Base-by-base conservation (phyloP, 2,888 invertebrate genomes). In the Tenthredo notha region DNA sequence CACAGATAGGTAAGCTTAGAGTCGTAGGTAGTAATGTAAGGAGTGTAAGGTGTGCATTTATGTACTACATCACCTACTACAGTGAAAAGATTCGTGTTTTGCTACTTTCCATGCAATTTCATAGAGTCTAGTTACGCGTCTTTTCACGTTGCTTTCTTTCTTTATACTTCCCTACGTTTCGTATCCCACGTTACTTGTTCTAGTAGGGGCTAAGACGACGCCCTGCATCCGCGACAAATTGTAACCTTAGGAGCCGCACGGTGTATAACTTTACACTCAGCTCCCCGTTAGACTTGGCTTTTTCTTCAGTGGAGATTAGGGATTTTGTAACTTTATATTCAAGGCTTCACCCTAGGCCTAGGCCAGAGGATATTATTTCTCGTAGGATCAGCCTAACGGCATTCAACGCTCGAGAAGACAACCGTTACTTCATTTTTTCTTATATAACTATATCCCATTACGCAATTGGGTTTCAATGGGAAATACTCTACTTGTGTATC, bases 221-320 rank as follows among this genome's bases (percentile, higher is more conserved):
- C 83, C 75, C 72, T 82, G 65, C 72, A 58, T 84, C 84, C 84
- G 40, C 75, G 74, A 75, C 84, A 85, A 82, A 78, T 86, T 86
- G 88, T 89, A 89, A 89, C 89, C 87, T 70, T 83, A 83, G 87
- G 87, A 89, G 88, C 88, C 85, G 84, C 88, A 80, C 86, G 85
- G 86, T 85, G 88, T 87, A 89, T 89, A 89, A 88, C 84, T 80
- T 89, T 89, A 84, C 84, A 54, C 58, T 74, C 84, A 65, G 67
- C 74, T 74, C 58, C 7, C 75, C 84, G 84, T 83, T 85, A 67
- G 74, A 77, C 80, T 86, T 86, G 43, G 67, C 77, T 85, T 75
- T 74, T 85, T 80, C 84, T 82, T 58, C 15, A 83, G 5, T 67
- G 43, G 50, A 70, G 83, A 83, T 83, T 83, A 83, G 61, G 83